phyloP scores from a whole-genome alignment of 1,140 invertebrate species.

The Macrostomum lignano region DNA sequence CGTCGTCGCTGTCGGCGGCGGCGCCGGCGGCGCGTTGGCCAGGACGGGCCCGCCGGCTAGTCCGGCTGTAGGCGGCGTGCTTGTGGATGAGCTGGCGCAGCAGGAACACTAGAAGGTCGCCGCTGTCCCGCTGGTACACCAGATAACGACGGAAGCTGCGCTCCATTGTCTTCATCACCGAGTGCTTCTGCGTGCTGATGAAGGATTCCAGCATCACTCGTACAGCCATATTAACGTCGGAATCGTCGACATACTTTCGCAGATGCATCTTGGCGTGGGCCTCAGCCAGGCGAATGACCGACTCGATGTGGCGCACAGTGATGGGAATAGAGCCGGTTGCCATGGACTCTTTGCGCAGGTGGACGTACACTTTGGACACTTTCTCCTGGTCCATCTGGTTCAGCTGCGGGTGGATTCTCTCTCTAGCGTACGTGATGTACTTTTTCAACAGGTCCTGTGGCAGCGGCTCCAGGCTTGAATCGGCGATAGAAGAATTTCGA shows the following conservation, averaged over 20 bases:
- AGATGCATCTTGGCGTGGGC: constrained; percentile 83
- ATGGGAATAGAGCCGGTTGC: constrained; percentile 54
- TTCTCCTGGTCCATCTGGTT: constrained; percentile 77
- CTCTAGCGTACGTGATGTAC: constrained; percentile 76
- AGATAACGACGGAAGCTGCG: constrained; percentile 34
- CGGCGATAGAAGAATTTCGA: no score
- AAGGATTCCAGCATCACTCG: constrained; percentile 87
- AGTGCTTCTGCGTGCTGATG: constrained; percentile 89
- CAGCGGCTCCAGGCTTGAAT: no score
- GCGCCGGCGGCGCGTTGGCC: no score
- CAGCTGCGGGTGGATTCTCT: constrained; percentile 69
- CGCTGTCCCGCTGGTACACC: constrained; percentile 71
- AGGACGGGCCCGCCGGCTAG: no score
- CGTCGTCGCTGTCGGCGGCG: no score
- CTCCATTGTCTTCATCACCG: constrained; percentile 72
- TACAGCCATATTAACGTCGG: constrained; percentile 87
- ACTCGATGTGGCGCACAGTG: neutral
- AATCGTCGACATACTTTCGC: constrained; percentile 61
- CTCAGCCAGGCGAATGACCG: constrained; percentile 41
- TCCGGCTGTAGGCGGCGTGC: constrained; percentile 52
- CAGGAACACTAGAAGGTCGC: constrained; percentile 75
- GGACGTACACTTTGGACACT: constrained; percentile 34
- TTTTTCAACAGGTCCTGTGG: constrained; percentile 76
- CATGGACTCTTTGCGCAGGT: constrained; percentile 21
- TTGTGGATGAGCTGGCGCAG: constrained; percentile 70